Base-by-base conservation (phyloP, 2,888 invertebrate species). In the Cataglyphis livida region DNA sequence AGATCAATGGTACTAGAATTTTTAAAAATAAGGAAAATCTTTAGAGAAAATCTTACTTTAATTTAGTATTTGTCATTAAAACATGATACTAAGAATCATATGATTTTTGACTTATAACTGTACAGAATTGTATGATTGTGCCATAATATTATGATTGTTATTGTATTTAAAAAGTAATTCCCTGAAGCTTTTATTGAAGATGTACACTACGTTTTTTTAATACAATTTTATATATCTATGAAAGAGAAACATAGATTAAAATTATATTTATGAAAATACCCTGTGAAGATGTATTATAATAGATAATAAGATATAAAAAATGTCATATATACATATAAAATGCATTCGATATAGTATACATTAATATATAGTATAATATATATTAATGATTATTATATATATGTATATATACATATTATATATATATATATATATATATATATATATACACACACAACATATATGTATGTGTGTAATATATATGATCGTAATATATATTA, bases 101-200 rank as follows among this genome's bases (percentile, higher is more conserved):
- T 64, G 12, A 28, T 28, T 76, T 66, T 38, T 41, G 3, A 78
- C 65, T 9, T 44, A 54, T 68, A 57, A 21, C 48, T 64, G 51
- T 78, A 68, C 21, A 66, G 28, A 54, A 32, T 32, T 66, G n/a
- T 78, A 59, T 51, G 35, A 62, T n/a, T 76, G 65, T 76, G 76
- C 76, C 76, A 76, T 78, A 59, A 68, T 68, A 41, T 65, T 65
- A 15, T 32, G 18, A 15, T 68, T 4, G 35, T 51, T 18, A 41
- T 12, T 68, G n/a, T 51, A 21, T 64, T 68, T 35, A 18, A 21
- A 32, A 59, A 54, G 15, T 18, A 65, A 38, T 1, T 57, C 41
- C 3, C 12, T 5, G n/a, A 54, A 41, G 15, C 51, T 51, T 18
- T 25, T 28, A 64, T 65, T 15, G 64, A 35, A 64, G 25, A 64